Conservation (phyloP, 2,113 vertebrate genomes). For the Kobus ellipsiprymnus region DNA sequence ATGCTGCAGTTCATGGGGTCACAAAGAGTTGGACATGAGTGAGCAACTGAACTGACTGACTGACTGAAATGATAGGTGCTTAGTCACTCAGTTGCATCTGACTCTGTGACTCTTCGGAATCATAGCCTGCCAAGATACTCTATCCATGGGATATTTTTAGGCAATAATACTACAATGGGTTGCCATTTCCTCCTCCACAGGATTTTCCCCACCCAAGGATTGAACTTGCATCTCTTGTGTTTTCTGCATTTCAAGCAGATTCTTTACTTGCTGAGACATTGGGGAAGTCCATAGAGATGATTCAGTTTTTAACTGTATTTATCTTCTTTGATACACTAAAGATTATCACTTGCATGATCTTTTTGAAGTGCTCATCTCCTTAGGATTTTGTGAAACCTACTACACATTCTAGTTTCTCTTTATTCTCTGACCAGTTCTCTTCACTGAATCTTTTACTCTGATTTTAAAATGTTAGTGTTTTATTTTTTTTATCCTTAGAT, state of each 20-base stretch:
- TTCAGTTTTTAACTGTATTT: neutral
- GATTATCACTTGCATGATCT: neutral
- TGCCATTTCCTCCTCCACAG: neutral
- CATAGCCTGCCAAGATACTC: neutral
- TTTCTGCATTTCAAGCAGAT: neutral
- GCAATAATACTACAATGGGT: neutral
- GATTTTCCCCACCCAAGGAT: neutral
- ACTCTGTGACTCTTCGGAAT: neutral
- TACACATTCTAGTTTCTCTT: neutral
- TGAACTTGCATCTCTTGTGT: neutral
- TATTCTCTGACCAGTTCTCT: neutral
- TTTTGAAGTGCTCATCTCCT: neutral
- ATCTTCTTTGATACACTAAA: neutral
- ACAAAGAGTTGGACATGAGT: accelerated
- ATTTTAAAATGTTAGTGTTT: neutral
- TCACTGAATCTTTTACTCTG: neutral
- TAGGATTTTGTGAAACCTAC: neutral
- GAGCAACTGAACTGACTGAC: no score
- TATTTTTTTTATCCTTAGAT: neutral
- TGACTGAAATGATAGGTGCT: no score
- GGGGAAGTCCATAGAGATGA: neutral
- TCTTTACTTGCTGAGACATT: neutral
- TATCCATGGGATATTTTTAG: neutral
- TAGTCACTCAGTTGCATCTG: neutral
- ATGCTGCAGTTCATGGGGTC: accelerated